A percentile compares a stretch with the other conserved stretches of the same genome.
phyloP scores from a whole-genome alignment of 2,113 vertebrate species.

The Candoia aspera region DNA sequence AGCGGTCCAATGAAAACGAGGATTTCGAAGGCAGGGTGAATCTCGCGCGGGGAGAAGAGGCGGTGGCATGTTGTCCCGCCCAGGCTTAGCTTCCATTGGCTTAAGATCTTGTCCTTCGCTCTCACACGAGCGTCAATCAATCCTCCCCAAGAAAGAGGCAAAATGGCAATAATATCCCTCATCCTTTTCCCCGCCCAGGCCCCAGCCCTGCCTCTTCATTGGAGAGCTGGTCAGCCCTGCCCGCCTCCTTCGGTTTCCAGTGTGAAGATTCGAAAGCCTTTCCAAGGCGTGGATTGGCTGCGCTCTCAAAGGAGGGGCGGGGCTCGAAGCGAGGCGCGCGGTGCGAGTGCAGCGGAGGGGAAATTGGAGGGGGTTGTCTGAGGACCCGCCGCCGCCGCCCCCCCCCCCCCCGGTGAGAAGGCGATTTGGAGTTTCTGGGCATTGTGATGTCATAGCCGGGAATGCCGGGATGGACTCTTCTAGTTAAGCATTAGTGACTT shows the following conservation, averaged over 20 bases:
- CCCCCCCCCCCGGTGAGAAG: neutral
- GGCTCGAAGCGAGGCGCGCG: neutral
- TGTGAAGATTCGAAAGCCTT: neutral
- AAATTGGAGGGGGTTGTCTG: neutral
- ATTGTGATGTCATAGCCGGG: neutral
- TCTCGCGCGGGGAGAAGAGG: neutral
- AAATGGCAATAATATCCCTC: too few relatives aligned
- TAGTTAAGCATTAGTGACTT: neutral
- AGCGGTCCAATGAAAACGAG: neutral
- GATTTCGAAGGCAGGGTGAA: too few relatives aligned
- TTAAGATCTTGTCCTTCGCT: neutral
- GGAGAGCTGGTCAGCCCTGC: neutral
- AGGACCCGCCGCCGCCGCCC: neutral
- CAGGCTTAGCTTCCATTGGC: neutral
- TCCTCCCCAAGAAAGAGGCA: too few relatives aligned
- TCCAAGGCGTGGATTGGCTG: neutral
- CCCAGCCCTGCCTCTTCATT: neutral
- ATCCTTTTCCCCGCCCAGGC: neutral
- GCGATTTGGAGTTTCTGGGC: neutral
- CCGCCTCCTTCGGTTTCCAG: neutral
- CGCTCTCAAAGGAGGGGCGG: neutral
- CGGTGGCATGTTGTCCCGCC: neutral
- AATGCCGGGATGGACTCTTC: neutral
- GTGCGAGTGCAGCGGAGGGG: neutral
- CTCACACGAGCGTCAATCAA: neutral